These are phyloP conservation scores for Rutilus rutilus DNA, from an alignment of 2,113 vertebrate genomes.

Conservation along the genomic window DNA sequence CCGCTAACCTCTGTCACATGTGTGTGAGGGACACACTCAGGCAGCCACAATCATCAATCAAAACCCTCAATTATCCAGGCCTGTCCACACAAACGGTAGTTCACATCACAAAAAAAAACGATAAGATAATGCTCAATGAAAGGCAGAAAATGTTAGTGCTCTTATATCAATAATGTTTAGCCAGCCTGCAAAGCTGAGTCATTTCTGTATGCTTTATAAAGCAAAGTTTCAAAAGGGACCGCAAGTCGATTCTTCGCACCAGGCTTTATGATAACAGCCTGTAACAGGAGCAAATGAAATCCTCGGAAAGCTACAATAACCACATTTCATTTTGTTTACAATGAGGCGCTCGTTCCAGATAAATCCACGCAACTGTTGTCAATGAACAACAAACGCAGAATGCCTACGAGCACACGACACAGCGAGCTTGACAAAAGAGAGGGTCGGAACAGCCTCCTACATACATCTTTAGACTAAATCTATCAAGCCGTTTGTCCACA, in stretches of 20 bases:
- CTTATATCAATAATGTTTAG: slow-evolving; percentile 23
- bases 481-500: not conserved
- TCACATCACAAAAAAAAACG: not conserved
- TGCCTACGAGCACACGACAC: not conserved
- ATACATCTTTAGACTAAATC: not conserved
- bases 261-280: slow-evolving; percentile 32
- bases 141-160: not conserved
- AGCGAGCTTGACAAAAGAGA: slow-evolving; percentile 12
- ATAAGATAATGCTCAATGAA: not conserved
- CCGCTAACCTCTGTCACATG: not conserved
- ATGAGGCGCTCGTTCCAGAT: slow-evolving; percentile 15
- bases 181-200: not conserved
- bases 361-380: slow-evolving; percentile 13
- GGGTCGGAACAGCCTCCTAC: not conserved
- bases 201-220: slow-evolving; percentile 6
- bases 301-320: slow-evolving; percentile 41
- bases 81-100: not conserved
- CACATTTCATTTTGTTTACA: slow-evolving; percentile 37
- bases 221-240: slow-evolving; percentile 25
- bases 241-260: slow-evolving; percentile 1
- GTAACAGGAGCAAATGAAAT: slow-evolving; percentile 35
- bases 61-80: not conserved
- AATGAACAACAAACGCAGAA: slow-evolving; percentile 24
- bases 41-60: slow-evolving; percentile 1
- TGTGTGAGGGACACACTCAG: not conserved